Conservation (phyloP, 2,888 invertebrate genomes). For the Diogma glabrata region DNA sequence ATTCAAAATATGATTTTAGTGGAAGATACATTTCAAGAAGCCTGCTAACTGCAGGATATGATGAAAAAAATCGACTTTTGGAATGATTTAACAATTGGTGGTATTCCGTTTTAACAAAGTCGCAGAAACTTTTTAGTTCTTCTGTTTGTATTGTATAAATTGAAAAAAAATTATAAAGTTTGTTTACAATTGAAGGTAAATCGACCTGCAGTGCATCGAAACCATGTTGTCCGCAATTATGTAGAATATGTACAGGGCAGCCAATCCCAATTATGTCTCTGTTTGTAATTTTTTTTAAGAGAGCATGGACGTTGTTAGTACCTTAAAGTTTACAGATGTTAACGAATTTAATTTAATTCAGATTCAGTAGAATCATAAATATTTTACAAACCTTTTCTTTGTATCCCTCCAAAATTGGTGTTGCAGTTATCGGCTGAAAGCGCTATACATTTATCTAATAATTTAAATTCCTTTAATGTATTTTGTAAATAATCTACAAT, state of each 20-base stretch:
- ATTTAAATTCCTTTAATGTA: background rate
- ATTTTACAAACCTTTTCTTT: too few relatives aligned
- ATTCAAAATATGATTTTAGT: background rate
- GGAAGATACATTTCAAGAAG: background rate
- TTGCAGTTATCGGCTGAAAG: too few relatives aligned
- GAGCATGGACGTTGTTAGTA: background rate
- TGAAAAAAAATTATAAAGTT: background rate
- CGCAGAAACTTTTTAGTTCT: background rate
- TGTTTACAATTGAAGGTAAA: background rate
- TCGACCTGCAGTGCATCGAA: background rate
- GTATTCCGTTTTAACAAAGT: background rate
- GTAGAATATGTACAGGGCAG: background rate
- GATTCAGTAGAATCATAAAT: too few relatives aligned
- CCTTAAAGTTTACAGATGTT: background rate
- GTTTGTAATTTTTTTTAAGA: background rate
- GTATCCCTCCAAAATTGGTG: too few relatives aligned
- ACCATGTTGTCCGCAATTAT: background rate
- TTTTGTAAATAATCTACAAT: background rate
- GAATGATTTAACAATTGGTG: background rate
- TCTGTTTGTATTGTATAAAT: background rate
- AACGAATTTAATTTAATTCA: too few relatives aligned
- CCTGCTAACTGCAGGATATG: background rate
- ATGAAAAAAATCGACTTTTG: background rate
- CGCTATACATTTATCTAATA: background rate
- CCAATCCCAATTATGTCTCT: background rate